Evolutionary conservation across 1,140 invertebrate species (phyloP).

Genomic region (Lepidotrigona ventralis): DNA sequence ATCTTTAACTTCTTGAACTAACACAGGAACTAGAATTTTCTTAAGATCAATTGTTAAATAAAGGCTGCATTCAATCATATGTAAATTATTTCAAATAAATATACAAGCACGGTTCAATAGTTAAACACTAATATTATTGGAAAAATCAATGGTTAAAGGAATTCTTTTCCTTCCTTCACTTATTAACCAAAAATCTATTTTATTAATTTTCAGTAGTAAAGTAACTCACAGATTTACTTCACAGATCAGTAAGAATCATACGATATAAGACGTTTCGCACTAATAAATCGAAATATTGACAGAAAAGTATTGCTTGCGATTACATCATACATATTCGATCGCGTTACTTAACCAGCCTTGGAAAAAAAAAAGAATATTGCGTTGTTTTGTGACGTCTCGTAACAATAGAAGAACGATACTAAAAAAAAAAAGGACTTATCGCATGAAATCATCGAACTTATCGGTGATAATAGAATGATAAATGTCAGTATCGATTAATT

Average conservation of each 20-base stretch:
- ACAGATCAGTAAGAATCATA: background rate
- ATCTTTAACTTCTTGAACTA: no score
- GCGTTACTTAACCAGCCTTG: constrained; percentile 15
- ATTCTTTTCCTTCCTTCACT: background rate
- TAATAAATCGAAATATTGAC: constrained; percentile 8
- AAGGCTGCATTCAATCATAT: no score
- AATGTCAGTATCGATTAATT: background rate
- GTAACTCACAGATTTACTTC: background rate
- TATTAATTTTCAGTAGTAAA: no score
- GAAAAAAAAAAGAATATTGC: background rate
- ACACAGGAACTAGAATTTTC: no score
- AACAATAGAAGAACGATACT: background rate
- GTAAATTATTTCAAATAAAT: no score
- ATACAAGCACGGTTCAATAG: no score
- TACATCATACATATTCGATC: constrained; percentile 54
- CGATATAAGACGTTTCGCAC: constrained; percentile 3
- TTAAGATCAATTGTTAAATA: no score
- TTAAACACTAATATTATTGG: background rate
- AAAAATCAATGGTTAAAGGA: background rate
- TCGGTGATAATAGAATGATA: constrained; percentile 13
- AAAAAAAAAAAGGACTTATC: background rate
- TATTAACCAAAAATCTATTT: background rate
- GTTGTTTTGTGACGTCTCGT: background rate
- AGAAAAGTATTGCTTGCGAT: constrained; percentile 23
- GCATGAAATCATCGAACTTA: background rate